A percentile compares a stretch with the other conserved stretches of the same genome.
Conservation (phyloP, 2,888 invertebrate species). For the Ferrisia virgata region DNA sequence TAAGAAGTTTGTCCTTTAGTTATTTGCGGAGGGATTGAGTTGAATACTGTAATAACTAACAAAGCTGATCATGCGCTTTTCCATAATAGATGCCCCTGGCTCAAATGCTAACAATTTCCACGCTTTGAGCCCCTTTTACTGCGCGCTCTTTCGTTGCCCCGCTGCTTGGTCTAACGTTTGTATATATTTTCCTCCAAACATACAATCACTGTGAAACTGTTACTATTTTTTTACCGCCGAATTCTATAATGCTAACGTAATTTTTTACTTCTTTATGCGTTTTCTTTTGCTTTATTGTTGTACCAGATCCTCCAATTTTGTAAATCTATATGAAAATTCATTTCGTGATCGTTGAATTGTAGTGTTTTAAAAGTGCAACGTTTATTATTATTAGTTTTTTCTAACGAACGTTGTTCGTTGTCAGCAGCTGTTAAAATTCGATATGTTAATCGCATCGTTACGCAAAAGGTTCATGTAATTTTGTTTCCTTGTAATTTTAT, state of each 20-base stretch:
- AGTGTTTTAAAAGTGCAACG: not conserved
- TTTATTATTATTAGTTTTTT: not conserved
- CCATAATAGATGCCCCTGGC: not conserved
- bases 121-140: conserved; percentile 12
- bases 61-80: conserved; percentile 23
- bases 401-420: not conserved
- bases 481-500: not conserved
- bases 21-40: conserved; percentile 4
- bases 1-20: conserved; percentile 5
- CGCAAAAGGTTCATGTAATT: not conserved
- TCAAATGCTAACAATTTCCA: conserved; percentile 18
- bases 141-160: not conserved
- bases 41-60: conserved; percentile 28
- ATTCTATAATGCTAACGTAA: not conserved
- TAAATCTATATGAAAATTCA: not conserved
- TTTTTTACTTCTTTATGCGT: not conserved
- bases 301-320: not conserved
- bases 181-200: conserved; percentile 37
- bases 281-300: not conserved
- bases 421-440: not conserved
- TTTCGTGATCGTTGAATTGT: not conserved
- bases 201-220: conserved; percentile 38
- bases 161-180: conserved; percentile 11
- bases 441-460: not conserved
- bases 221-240: conserved; percentile 23